phyloP scores from a whole-genome alignment of 2,113 vertebrate species.

The Orycteropus afer region DNA sequence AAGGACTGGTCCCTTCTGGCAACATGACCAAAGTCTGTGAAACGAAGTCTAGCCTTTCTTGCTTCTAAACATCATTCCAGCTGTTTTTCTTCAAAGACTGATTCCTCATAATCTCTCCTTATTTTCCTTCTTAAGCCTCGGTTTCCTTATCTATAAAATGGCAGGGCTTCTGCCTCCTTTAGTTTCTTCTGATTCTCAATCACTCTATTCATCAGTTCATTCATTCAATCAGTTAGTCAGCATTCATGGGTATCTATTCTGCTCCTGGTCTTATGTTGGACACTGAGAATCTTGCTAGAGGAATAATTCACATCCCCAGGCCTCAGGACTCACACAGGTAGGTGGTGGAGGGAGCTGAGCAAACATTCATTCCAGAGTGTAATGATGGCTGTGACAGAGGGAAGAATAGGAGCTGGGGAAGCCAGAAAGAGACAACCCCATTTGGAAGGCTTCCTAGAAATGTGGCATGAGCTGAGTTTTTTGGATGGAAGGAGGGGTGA shows the following conservation, averaged over 20 bases:
- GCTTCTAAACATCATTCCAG: too few species aligned
- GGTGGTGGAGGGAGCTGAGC: neutral
- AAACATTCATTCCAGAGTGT: neutral
- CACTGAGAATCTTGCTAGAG: neutral
- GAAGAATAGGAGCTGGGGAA: neutral
- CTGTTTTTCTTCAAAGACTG: too few species aligned
- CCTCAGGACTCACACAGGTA: neutral
- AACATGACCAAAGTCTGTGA: too few species aligned
- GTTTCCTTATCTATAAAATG: neutral
- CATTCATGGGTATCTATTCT: neutral
- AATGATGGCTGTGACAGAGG: neutral
- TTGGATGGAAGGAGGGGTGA: neutral
- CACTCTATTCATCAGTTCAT: neutral
- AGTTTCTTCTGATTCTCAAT: neutral
- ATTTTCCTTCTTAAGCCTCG: neutral
- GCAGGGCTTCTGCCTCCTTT: neutral
- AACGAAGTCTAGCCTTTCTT: too few species aligned
- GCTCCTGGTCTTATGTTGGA: neutral
- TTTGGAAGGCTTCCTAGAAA: slow-evolving; percentile 33
- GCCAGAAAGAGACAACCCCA: neutral
- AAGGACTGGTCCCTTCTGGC: too few species aligned
- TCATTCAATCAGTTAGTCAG: neutral
- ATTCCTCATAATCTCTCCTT: neutral
- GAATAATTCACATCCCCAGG: neutral
- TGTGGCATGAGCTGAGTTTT: neutral